Base-by-base conservation (phyloP, 2,113 vertebrate genomes). In the Suncus etruscus region DNA sequence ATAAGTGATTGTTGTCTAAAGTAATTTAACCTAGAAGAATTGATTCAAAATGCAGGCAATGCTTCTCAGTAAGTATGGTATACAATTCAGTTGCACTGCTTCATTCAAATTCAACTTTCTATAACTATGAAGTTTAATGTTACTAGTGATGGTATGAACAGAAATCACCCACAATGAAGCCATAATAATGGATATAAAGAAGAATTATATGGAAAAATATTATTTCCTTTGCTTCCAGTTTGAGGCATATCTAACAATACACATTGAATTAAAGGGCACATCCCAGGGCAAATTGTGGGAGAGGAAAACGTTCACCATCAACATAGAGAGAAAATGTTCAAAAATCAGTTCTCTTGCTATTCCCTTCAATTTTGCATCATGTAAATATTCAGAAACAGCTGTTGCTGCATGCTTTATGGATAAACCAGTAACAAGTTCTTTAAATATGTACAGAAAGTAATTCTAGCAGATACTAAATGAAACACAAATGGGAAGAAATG, bases 401-500 rank as follows among this genome's bases (percentile, higher is more conserved):
- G 50, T 78, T 89, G 68, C 69, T 68, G 31, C 48, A 51, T 58
- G 70, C 25, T 8, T 90, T 83, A 91, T 39, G 69, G 84, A 94
- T 73, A 92, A 93, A 63, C n/a, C 48, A 77, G 58, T 24, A 86
- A 86, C 24, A 89, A 87, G 69, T 82, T 66, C 58, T 86, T 89
- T 77, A 87, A 90, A 86, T 87, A 94, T 45, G 50, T 47, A 88
- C 48, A 63, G 50, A 58, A 91, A 32, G 22, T 93, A 45, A 86
- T 88, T 87, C 65, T 48, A 92, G 8, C 18, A 89, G 68, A 68
- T 83, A 3, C 72, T 90, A 91, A 95, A 63, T 73, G 74, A 92
- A 93, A 95, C 73, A 88, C 51, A 94, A 86, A 87, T 84, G 45
- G 91, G 75, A 91, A 95, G 87, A 92, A 25, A 79, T 31, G 75